These are phyloP conservation scores for Hipposideros armiger DNA, from an alignment of 2,113 vertebrate genomes.

Conservation along the genomic window DNA sequence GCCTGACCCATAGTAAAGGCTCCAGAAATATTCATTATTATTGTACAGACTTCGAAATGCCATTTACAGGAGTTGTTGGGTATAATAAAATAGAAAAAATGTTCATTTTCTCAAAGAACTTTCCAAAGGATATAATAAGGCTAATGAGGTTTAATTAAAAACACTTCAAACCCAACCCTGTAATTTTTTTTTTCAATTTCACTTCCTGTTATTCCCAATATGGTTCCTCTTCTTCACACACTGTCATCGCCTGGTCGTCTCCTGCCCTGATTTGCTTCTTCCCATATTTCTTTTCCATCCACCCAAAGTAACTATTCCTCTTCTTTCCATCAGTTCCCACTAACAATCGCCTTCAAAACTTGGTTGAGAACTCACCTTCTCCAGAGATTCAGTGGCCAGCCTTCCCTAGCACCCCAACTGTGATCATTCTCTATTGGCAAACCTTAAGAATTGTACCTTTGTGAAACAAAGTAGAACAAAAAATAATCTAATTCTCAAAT, in stretches of 20 bases:
- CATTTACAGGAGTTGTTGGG: not conserved
- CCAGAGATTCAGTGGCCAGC: not conserved
- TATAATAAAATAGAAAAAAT: constrained; percentile 31
- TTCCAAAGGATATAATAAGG: not conserved
- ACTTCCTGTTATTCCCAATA: not conserved
- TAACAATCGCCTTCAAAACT: not conserved
- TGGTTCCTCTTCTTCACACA: not conserved
- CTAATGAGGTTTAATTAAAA: not conserved
- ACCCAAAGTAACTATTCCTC: not conserved
- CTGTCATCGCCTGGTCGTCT: not conserved
- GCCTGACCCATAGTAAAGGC: not conserved
- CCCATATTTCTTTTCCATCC: not conserved
- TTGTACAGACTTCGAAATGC: not conserved
- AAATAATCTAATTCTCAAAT: not conserved
- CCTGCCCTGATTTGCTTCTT: not conserved
- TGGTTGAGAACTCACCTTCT: not conserved
- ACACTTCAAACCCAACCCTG: not conserved
- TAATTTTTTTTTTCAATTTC: not conserved
- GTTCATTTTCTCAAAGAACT: constrained; percentile 1
- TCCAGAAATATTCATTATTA: constrained; percentile 14
- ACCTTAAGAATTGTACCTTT: not conserved
- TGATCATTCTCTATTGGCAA: not conserved
- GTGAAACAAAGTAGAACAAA: constrained; percentile 29
- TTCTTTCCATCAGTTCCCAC: not conserved
- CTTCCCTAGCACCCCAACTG: not conserved